Base-by-base conservation (phyloP, 35 echinoderm and acorn worm genomes). In the Ophioderma brevispina region DNA sequence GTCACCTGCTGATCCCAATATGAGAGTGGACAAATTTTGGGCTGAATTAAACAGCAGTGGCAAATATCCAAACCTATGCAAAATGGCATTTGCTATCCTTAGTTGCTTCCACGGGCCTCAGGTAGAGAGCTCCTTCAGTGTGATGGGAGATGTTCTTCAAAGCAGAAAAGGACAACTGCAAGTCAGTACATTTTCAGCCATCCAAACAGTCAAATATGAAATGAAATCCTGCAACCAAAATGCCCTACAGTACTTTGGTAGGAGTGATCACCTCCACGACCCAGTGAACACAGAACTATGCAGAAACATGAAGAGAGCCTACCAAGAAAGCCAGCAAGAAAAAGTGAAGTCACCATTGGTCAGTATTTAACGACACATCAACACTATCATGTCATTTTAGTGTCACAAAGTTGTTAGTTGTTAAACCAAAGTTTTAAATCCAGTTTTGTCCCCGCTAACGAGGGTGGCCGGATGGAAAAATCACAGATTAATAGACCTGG, bases 41-140 rank as follows among this genome's bases (percentile, higher is more conserved):
- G 82, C 82, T 33, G 52, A 32, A 31, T 5, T 84, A 28, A 19
- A 32, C 2, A 36, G 28, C 0, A 30, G 40, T 59, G 82, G 82
- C 40, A 49, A 84, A 36, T 84, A 84, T 55, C 39, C 25, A 0
- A 50, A 55, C 40, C 40, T 84, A 15, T n/a, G 82, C 23, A 84
- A 56, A 33, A 36, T 84, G 43, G 82, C 36, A 5, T 31, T 84
- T 25, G 82, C 82, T 33, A 55, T 55, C 4, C 46, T 84, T 25
- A 55, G 41, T 56, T 55, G 42, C 25, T 84, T 52, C 23, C 42
- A 55, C 59, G 82, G 49, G 32, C 82, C 39, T 13, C 82, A 84
- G 23, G 82, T 84, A 35, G 82, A 84, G 23, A 84, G 82, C 42
- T 84, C 82, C 0, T 84, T 84, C 31, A 84, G 82, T 56, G 43